A percentile compares a stretch with the other conserved stretches of the same genome.
Evolutionary conservation across 2,888 invertebrate genomes (phyloP).

Genomic region (Lepidocyrtinus sp.): DNA sequence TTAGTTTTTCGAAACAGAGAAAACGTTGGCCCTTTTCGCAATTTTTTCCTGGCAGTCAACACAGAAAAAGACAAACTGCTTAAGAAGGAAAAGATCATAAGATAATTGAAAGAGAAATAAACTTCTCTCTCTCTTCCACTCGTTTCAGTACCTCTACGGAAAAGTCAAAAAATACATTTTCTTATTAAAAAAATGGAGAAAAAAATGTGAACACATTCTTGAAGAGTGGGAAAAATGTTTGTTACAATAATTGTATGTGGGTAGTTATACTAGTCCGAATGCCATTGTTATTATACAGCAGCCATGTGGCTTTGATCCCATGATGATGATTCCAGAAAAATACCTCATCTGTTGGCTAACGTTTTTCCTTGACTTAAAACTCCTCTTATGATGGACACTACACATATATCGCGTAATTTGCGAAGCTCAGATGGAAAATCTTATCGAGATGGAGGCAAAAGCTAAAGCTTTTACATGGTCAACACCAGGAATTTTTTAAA

Average conservation of each 20-base stretch:
- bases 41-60: too few relatives aligned
- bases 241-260: constrained; percentile 47
- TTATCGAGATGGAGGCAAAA: too few relatives aligned
- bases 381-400: too few relatives aligned
- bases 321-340: constrained; percentile 26
- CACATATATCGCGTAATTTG: too few relatives aligned
- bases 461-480: too few relatives aligned
- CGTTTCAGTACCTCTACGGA: too few relatives aligned
- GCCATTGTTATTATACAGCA: not conserved
- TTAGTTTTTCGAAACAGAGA: too few relatives aligned
- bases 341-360: constrained; percentile 45
- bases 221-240: not conserved
- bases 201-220: not conserved
- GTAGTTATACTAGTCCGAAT: constrained; percentile 28
- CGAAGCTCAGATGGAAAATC: too few relatives aligned
- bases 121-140: not conserved
- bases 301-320: constrained; percentile 67
- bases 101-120: constrained; percentile 7
- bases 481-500: too few relatives aligned
- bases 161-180: not conserved
- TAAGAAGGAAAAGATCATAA: not conserved
- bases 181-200: not conserved
- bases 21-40: not conserved
- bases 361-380: constrained; percentile 9
- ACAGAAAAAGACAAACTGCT: constrained; percentile 1